phyloP scores from a whole-genome alignment of 2,888 invertebrate species.

The Dyspetes luteomarginatus region DNA sequence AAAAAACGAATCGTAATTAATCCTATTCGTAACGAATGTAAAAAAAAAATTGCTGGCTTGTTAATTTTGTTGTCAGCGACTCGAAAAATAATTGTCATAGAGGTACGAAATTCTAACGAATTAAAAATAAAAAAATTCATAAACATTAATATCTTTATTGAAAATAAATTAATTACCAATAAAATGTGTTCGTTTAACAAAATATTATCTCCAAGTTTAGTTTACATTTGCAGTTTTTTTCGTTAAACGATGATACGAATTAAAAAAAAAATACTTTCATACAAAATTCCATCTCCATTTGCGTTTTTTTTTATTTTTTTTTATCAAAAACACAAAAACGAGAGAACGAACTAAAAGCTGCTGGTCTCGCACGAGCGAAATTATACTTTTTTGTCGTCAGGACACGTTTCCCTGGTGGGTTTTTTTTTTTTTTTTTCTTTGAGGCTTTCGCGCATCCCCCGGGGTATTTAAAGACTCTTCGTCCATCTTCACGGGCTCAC shows the following conservation, averaged over 20 bases:
- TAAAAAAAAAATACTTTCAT: neutral
- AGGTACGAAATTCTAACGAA: too few relatives aligned
- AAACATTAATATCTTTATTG: too few relatives aligned
- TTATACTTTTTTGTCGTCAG: slow-evolving; percentile 80
- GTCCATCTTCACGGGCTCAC: slow-evolving; percentile 74
- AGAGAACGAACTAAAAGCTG: neutral
- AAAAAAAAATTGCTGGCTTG: neutral
- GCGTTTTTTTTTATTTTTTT: neutral
- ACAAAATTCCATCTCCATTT: neutral
- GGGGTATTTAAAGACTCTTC: slow-evolving; percentile 82
- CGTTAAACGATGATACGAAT: too few relatives aligned
- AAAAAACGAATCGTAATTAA: slow-evolving; percentile 10
- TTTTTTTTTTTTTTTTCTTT: slow-evolving; percentile 24
- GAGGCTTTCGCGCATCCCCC: slow-evolving; percentile 78
- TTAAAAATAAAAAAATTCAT: neutral
- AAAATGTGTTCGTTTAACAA: too few relatives aligned
- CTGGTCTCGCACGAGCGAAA: slow-evolving; percentile 72
- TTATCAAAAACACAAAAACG: neutral
- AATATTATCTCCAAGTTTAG: too few relatives aligned
- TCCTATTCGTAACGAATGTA: neutral
- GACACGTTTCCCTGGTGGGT: slow-evolving; percentile 76
- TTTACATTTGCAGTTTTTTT: too few relatives aligned
- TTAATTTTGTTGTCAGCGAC: neutral
- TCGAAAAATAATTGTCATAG: neutral
- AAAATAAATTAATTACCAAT: too few relatives aligned